Conservation (phyloP, 1,140 invertebrate genomes). For the Brachionus asplanchnoidis region DNA sequence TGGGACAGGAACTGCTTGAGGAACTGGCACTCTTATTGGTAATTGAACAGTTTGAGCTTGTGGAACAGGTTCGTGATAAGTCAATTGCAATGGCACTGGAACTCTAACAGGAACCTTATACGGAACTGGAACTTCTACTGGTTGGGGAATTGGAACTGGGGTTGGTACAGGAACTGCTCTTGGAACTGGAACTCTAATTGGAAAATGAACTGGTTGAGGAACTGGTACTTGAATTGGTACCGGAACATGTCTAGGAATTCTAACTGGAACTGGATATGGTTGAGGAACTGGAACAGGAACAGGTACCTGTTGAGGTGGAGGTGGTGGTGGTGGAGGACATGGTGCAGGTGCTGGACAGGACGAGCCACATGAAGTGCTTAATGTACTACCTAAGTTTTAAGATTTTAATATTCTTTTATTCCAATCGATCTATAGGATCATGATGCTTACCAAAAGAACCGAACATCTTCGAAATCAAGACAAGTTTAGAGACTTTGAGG, state of each 20-base stretch:
- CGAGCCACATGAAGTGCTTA: neutral
- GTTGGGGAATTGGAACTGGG: conserved; percentile 8
- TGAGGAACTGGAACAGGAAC: neutral
- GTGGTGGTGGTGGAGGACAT: neutral
- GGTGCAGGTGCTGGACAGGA: neutral
- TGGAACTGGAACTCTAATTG: neutral
- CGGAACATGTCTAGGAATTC: neutral
- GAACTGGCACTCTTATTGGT: conserved; percentile 15
- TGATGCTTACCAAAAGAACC: neutral
- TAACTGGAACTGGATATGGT: neutral
- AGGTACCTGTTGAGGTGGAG: neutral
- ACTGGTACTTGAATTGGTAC: neutral
- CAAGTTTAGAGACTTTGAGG: neutral
- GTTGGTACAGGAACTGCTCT: neutral
- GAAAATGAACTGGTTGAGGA: neutral
- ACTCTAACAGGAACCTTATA: neutral
- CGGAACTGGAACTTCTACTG: neutral
- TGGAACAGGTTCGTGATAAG: neutral
- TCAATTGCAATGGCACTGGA: neutral
- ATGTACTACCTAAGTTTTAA: neutral
- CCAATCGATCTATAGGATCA: neutral
- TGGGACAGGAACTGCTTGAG: neutral
- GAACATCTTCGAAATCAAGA: neutral
- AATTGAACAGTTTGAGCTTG: conserved; percentile 8
- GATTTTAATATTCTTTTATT: neutral